Percentiles rank a stretch among this genome's conserved stretches.
These are phyloP conservation scores for Suillia variegata DNA, from an alignment of 2,888 invertebrate species.

Conservation along the genomic window DNA sequence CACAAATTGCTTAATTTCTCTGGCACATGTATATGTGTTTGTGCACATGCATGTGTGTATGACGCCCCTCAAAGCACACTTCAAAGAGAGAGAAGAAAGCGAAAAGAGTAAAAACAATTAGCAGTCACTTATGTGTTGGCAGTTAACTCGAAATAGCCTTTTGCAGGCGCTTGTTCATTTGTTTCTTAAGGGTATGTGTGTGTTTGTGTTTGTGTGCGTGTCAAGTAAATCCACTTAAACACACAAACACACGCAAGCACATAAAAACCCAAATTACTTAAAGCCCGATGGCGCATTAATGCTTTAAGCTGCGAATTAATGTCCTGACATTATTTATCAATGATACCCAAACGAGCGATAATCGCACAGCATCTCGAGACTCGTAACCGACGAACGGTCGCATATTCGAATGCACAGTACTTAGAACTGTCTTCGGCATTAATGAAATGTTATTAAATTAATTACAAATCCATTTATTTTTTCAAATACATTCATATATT, in stretches of 20 bases:
- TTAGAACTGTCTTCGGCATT: too few relatives aligned
- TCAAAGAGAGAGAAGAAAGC: not conserved
- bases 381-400: too few relatives aligned
- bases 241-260: not conserved
- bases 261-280: not conserved
- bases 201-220: not conserved
- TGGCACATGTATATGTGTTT: too few relatives aligned
- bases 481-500: too few relatives aligned
- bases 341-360: slow-evolving; percentile 50
- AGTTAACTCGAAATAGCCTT: not conserved
- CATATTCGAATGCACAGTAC: too few relatives aligned
- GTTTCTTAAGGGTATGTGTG: too few relatives aligned
- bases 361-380: slow-evolving; percentile 36
- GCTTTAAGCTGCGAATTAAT: slow-evolving; percentile 39
- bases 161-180: too few relatives aligned
- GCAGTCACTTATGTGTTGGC: not conserved
- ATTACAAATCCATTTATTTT: too few relatives aligned
- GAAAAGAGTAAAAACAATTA: not conserved
- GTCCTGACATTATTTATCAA: slow-evolving; percentile 50
- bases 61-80: not conserved
- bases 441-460: too few relatives aligned
- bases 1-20: not conserved
- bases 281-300: not conserved
- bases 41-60: too few relatives aligned
- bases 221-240: too few relatives aligned